Evolutionary conservation across 2,113 vertebrate species (phyloP).

Genomic region (Takifugu flavidus): DNA sequence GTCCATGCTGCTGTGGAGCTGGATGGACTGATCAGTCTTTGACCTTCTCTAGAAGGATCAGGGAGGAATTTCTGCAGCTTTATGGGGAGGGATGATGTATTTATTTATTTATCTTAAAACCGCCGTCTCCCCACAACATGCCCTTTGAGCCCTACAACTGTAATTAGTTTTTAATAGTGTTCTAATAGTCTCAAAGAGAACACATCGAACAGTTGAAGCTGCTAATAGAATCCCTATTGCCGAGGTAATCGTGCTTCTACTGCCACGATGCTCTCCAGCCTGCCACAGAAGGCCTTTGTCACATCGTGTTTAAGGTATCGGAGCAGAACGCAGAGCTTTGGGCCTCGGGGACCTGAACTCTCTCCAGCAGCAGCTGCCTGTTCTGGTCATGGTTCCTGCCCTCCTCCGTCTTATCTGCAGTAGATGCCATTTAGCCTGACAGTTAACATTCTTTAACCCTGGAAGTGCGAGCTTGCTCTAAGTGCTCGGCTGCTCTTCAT

Average conservation of each 20-base stretch:
- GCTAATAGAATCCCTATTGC: constrained; percentile 20
- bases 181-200: too few relatives aligned
- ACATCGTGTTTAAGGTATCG: constrained; percentile 57
- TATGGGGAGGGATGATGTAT: not conserved
- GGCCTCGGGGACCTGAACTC: constrained; percentile 45
- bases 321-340: constrained; percentile 37
- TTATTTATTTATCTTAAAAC: too few relatives aligned
- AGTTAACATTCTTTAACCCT: constrained; percentile 23
- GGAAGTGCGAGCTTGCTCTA: constrained; percentile 7
- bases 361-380: constrained; percentile 32
- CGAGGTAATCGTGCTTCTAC: constrained; percentile 25
- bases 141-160: too few relatives aligned
- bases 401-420: constrained; percentile 25
- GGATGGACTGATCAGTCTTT: not conserved
- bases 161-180: too few relatives aligned
- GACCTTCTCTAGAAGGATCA: not conserved
- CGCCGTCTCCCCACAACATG: too few relatives aligned
- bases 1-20: not conserved
- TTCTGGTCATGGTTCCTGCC: constrained; percentile 25
- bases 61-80: not conserved
- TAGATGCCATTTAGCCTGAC: constrained; percentile 33
- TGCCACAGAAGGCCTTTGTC: constrained; percentile 52
- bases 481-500: constrained; percentile 20
- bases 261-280: constrained; percentile 45
- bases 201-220: not conserved